These are phyloP conservation scores for Hippoglossus hippoglossus DNA, from an alignment of 2,797 vertebrate genomes.

Conservation along the genomic window DNA sequence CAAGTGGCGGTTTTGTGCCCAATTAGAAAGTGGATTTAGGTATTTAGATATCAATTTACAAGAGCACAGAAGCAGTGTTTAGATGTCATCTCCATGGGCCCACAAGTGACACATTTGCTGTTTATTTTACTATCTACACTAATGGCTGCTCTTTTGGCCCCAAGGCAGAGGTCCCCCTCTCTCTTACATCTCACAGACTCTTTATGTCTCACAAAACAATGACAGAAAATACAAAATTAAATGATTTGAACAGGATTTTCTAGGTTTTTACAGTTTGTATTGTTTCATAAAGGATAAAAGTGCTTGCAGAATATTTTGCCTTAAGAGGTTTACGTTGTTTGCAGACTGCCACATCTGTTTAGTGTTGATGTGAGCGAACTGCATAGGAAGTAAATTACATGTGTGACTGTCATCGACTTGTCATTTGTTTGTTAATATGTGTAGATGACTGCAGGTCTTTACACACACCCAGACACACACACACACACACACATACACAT, in stretches of 20 bases:
- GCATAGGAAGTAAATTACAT: slow-evolving; percentile 19
- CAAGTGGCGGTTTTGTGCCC: slow-evolving; percentile 45
- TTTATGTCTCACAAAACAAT: no score
- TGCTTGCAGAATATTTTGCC: slow-evolving; percentile 5
- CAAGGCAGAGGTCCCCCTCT: slow-evolving; percentile 34
- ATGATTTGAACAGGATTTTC: not conserved
- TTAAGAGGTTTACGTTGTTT: slow-evolving; percentile 6
- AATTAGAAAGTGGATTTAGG: slow-evolving; percentile 50
- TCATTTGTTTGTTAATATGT: slow-evolving; percentile 42
- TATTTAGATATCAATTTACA: slow-evolving; percentile 58
- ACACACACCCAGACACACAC: not conserved
- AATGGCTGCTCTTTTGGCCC: slow-evolving; percentile 27
- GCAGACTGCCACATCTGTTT: slow-evolving; percentile 19
- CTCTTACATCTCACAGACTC: not conserved
- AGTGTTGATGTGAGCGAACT: slow-evolving; percentile 7
- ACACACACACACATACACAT: not conserved
- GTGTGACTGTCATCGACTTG: slow-evolving; percentile 16
- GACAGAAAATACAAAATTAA: no score
- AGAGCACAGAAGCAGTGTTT: slow-evolving; percentile 37
- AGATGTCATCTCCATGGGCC: slow-evolving; percentile 34
- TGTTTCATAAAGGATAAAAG: slow-evolving; percentile 11
- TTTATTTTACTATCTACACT: slow-evolving; percentile 17
- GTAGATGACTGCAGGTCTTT: slow-evolving; percentile 11
- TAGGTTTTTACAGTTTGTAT: not conserved
- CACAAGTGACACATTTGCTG: slow-evolving; percentile 18